Evolutionary conservation across 2,888 invertebrate genomes (phyloP), one percentile per base, ranked within the genome.

Genomic region (Phortica magna): DNA sequence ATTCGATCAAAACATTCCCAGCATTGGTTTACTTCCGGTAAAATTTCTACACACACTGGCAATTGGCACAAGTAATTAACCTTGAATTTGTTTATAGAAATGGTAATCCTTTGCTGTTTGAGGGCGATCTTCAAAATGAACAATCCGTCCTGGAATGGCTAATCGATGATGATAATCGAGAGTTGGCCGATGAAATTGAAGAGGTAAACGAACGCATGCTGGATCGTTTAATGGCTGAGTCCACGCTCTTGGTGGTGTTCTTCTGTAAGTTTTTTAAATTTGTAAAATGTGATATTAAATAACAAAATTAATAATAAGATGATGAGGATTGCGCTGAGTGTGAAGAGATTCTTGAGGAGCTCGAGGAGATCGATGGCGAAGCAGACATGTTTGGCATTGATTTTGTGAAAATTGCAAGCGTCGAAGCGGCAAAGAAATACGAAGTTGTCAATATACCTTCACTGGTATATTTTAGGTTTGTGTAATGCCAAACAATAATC

Each of bases 321-420:
- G 97, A 97, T 87, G 96, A 96, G 84, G 96, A 98, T 88, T 98
- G 98, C 91, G 95, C 96, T 14, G 97, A 97, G 91, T 98, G 98
- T 89, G 95, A 96, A 82, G 97, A 97, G 90, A 98, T 98, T 75
- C 93, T 98, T 67, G 96, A 96, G 90, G 95, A 97, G 79, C 92
- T 98, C 59, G 98, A 98, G 92, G 96, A 97, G 91, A 98, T 99
- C 83, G 98, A 99, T 88, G 98, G 98, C 48, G 98, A 98, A 93
- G 97, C 98, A 0, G 98, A 98, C 92, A 94, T 96, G 84, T 97
- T 95, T 90, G 97, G 97, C n/a, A 98, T 98, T 83, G 98, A 98
- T 91, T 98, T 98, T 92, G 98, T 98, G 0, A 98, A 98, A 91
- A 97, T 98, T 75, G 95, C 95, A 64, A 96, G 96, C 87, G 93